Percentiles rank a stretch among this genome's conserved stretches.
Evolutionary conservation across 2,797 vertebrate genomes (phyloP).

Genomic region (Rhabdophis nuchalis): DNA sequence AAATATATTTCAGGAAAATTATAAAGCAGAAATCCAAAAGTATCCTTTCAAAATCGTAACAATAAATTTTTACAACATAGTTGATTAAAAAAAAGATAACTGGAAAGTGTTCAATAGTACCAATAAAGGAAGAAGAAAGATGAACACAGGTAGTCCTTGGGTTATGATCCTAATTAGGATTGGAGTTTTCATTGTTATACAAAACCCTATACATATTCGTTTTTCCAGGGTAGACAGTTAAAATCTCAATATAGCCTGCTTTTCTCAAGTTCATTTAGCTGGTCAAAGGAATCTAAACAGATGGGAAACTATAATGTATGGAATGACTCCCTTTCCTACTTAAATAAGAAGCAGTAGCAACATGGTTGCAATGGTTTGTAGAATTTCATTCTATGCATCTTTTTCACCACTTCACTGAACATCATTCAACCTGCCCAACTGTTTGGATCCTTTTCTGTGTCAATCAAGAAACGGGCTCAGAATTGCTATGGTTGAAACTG

Average conservation of each 20-base stretch:
- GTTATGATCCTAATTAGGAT: background rate
- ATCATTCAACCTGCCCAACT: background rate
- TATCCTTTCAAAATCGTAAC: background rate
- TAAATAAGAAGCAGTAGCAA: background rate
- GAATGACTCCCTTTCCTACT: background rate
- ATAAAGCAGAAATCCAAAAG: background rate
- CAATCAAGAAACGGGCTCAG: background rate
- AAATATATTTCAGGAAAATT: background rate
- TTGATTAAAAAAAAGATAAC: background rate
- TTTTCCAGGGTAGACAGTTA: background rate
- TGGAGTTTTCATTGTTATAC: background rate
- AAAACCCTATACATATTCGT: background rate
- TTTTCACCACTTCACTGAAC: background rate
- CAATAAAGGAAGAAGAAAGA: background rate
- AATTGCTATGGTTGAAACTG: background rate
- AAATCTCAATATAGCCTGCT: background rate
- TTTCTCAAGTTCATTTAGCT: background rate
- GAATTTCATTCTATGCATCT: background rate
- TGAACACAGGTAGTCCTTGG: background rate
- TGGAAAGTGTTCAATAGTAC: background rate
- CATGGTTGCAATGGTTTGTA: background rate
- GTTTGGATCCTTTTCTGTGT: background rate
- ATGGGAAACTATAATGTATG: background rate
- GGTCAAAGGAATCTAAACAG: background rate
- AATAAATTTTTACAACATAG: background rate